phyloP scores from a whole-genome alignment of 2,113 vertebrate genomes.

The Siniperca chuatsi region DNA sequence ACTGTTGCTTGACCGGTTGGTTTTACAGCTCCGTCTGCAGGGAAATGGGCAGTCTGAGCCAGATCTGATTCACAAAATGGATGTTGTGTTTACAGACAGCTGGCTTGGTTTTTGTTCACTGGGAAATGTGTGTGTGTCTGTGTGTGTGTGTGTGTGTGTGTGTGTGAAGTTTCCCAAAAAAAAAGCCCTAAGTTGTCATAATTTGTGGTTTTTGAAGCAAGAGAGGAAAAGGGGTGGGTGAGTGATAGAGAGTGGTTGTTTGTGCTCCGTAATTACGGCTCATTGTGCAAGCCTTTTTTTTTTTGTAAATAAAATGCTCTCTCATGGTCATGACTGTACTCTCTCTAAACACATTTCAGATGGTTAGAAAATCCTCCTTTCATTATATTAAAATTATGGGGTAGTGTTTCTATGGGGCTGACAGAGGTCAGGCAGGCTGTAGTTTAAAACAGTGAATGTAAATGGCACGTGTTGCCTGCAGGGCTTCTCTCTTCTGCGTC shows the following conservation, averaged over 20 bases:
- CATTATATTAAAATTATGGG: constrained; percentile 22
- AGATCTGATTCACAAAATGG: constrained; percentile 55
- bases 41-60: constrained; percentile 33
- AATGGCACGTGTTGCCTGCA: constrained; percentile 64
- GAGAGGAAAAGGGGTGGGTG: constrained; percentile 15
- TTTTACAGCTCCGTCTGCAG: constrained; percentile 53
- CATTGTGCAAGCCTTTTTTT: constrained; percentile 50
- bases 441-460: constrained; percentile 31
- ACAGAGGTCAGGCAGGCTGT: constrained; percentile 28
- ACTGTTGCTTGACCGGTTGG: constrained; percentile 52
- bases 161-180: constrained; percentile 3
- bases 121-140: constrained; percentile 14
- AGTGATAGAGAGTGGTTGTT: constrained; percentile 52
- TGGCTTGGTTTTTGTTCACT: constrained; percentile 13
- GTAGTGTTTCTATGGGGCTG: constrained; percentile 22
- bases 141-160: constrained; percentile 20
- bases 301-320: constrained; percentile 32
- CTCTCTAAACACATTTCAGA: constrained; percentile 54
- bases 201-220: constrained; percentile 60
- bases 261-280: constrained; percentile 58
- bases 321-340: constrained; percentile 40
- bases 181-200: constrained; percentile 42
- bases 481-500: constrained; percentile 70
- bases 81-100: constrained; percentile 64
- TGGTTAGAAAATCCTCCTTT: constrained; percentile 46